Conservation (phyloP, 2,113 vertebrate species). For the Pogona vitticeps region DNA sequence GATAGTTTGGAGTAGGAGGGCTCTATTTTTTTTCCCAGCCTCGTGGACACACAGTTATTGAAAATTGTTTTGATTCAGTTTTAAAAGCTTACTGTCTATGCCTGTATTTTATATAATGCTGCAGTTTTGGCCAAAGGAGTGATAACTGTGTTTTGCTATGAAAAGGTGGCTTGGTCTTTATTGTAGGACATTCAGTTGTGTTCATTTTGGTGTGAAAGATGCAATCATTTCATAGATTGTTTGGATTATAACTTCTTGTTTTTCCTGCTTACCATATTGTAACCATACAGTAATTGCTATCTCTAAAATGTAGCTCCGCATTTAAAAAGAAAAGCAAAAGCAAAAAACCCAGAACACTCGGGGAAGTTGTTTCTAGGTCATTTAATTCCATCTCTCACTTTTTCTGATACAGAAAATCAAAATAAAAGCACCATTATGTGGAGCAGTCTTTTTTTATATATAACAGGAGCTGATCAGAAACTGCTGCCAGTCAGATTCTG, state of each 20-base stretch:
- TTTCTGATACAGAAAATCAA: not conserved
- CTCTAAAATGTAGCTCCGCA: too few species aligned
- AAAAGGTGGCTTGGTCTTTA: not conserved
- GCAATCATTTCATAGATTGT: not conserved
- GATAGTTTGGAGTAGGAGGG: not conserved
- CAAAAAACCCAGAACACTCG: not conserved
- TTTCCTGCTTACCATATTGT: not conserved
- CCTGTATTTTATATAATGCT: not conserved
- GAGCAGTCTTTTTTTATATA: not conserved
- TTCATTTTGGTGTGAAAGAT: constrained; percentile 7
- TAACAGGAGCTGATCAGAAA: constrained; percentile 1
- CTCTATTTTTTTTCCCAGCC: not conserved
- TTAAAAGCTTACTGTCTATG: not conserved
- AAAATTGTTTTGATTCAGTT: not conserved
- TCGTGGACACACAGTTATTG: not conserved
- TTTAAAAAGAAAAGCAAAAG: not conserved
- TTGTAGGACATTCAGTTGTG: not conserved
- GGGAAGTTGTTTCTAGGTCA: not conserved
- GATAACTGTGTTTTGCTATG: not conserved
- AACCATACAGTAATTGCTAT: not conserved
- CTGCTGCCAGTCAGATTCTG: not conserved
- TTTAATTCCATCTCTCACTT: not conserved
- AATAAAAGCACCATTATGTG: not conserved
- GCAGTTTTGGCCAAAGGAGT: not conserved
- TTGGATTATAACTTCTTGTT: not conserved